Base-by-base conservation (phyloP, 2,797 vertebrate species). In the Pelodytes ibericus region DNA sequence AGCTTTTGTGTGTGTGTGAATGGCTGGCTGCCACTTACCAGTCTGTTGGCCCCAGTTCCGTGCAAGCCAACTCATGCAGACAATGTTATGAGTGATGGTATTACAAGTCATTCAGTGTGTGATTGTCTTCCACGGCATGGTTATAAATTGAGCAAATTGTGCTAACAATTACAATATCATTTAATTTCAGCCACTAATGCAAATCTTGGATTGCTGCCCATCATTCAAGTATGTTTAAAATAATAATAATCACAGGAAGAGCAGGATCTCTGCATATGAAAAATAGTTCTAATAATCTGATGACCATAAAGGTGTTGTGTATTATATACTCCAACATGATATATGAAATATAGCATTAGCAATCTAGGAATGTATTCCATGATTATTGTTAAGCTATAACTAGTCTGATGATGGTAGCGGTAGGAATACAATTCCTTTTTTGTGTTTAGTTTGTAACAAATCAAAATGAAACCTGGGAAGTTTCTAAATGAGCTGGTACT, bases 111-210 rank as follows among this genome's bases (percentile, higher is more conserved):
- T 65, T 39, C 44, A 61, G 29, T 72, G 63, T 67, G 26, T 61
- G 20, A 78, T 78, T 78, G 76, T 67, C 63, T 73, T 53, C 59
- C 70, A 62, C 61, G 29, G 30, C 44, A 56, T 10, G 29, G 49
- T 30, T 24, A 56, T 69, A 49, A 70, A 61, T 9, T 30, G 75
- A 74, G 36, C 60, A 72, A 16, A 61, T 73, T 82, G 79, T 81
- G 61, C 79, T 80, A 85, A 81, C 80, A 84, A 80, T 71, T 80
- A 74, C 82, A 85, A 84, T 81, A 79, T 83, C 82, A 82, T 85
- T 80, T 80, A 63, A 81, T 83, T 83, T 86, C 77, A 57, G 75
- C 67, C 76, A 81, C 79, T 84, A 80, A 84, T 85, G 83, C 77
- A 72, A 74, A 73, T 76, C 29, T 79, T 85, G 84, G 85, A 83